Base-by-base conservation (phyloP, 92 coral and sea anemone genomes). In the Porites lobata region DNA sequence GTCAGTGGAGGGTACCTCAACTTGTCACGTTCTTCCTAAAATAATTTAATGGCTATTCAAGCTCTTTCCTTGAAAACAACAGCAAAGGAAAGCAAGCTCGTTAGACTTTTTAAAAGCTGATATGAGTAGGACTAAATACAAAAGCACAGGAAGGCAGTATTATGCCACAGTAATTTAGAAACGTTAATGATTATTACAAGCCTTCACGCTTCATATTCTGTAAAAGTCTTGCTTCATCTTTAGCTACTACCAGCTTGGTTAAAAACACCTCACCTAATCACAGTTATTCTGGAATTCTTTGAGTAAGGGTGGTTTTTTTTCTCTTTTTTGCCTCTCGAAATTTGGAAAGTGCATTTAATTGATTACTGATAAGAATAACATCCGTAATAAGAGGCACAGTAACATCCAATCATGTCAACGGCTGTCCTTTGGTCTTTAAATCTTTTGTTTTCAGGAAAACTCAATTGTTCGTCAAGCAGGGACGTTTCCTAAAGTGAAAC, bases 101-200 rank as follows among this genome's bases (percentile, higher is more conserved):
- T 22, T 24, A 56, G 66, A 3, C n/a, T 62, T 8, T 7, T 7
- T 21, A 22, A 67, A 67, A 67, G 72, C 72, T 15, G 22, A 19
- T 67, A 24, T 19, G 29, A 67, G 24, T 13, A 67, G 13, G 24
- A 21, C 38, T 67, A 22, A 47, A 24, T 5, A 67, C 24, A 26
- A 22, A 67, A 67, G 72, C 29, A 67, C 72, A 67, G 72, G 72
- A 67, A 67, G 24, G 72, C 32, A 21, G 72, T 56, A 56, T 10
- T 56, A 38, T 38, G 47, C 47, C 61, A 14, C 29, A 8, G 43
- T 67, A 11, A 67, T 67, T 67, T 56, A 10, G 38, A 26, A 62
- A 62, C 47, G 47, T 38, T 38, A 38, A 38, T 38, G 47, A 38
- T 38, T 38, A 38, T 38, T 38, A 38, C 47, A 4, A 38, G 47